Conservation (phyloP, 2,113 vertebrate species). For the Lanius ludovicianus region DNA sequence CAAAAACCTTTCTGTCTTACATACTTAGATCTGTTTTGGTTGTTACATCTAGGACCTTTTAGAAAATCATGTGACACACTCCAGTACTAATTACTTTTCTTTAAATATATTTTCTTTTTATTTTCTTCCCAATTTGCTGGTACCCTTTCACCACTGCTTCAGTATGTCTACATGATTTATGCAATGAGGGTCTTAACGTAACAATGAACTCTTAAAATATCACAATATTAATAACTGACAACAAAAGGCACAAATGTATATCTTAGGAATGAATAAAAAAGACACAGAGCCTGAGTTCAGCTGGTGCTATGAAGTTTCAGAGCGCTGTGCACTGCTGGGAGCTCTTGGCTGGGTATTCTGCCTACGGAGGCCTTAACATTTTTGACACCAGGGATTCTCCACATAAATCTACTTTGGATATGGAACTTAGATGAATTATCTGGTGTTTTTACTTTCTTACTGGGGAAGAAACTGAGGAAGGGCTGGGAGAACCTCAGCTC, state of each 20-base stretch:
- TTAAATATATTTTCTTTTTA: not conserved
- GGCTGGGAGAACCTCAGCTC: not conserved
- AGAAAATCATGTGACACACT: not conserved
- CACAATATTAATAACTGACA: not conserved
- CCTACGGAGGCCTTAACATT: not conserved
- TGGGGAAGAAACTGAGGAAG: not conserved
- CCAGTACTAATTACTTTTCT: not conserved
- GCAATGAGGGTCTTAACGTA: not conserved
- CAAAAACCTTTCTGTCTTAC: not conserved
- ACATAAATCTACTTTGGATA: not conserved
- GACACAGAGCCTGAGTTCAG: not conserved
- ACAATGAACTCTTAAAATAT: not conserved
- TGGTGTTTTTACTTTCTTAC: not conserved
- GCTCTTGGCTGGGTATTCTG: not conserved
- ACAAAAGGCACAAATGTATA: not conserved
- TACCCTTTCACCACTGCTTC: not conserved
- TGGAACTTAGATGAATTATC: not conserved
- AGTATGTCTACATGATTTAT: not conserved
- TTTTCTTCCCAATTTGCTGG: not conserved
- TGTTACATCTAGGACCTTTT: not conserved
- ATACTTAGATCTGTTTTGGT: not conserved
- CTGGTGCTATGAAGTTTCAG: not conserved
- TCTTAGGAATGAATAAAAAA: not conserved
- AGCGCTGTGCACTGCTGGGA: fast-evolving
- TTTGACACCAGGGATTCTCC: not conserved